phyloP scores from a whole-genome alignment of 2,888 invertebrate species.

The Beris morrisii region DNA sequence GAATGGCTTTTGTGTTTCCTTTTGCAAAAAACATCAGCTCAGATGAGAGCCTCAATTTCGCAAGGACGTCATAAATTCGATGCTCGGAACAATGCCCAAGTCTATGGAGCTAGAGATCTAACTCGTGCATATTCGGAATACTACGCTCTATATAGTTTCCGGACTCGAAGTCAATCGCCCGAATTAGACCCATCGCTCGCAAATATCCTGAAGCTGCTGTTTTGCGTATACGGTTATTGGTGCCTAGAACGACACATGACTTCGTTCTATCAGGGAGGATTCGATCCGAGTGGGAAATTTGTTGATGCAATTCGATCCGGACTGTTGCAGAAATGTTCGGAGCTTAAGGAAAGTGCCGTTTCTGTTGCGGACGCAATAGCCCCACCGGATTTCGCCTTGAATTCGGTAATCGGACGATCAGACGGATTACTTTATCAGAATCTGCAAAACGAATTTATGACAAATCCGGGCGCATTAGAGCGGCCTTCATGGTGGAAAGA shows the following conservation, averaged over 20 bases:
- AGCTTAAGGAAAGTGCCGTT: constrained; percentile 75
- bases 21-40: constrained; percentile 67
- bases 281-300: constrained; percentile 60
- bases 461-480: constrained; percentile 68
- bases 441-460: constrained; percentile 71
- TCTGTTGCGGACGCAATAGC: constrained; percentile 82
- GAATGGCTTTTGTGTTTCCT: constrained; percentile 85
- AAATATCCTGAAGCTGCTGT: constrained; percentile 58
- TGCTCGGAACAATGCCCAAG: constrained; percentile 79
- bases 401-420: constrained; percentile 81
- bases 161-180: constrained; percentile 47
- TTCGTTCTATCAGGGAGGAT: constrained; percentile 66
- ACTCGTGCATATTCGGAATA: constrained; percentile 79
- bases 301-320: constrained; percentile 67
- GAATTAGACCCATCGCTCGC: constrained; percentile 50
- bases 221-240: constrained; percentile 62
- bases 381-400: constrained; percentile 85
- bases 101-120: constrained; percentile 74
- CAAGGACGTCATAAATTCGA: constrained; percentile 69
- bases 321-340: constrained; percentile 68
- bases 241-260: constrained; percentile 71
- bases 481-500: constrained; percentile 76
- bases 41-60: constrained; percentile 61
- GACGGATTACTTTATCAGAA: constrained; percentile 75
- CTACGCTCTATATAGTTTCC: constrained; percentile 57